Conservation (phyloP, 2,888 invertebrate species). For the Tyria jacobaeae region DNA sequence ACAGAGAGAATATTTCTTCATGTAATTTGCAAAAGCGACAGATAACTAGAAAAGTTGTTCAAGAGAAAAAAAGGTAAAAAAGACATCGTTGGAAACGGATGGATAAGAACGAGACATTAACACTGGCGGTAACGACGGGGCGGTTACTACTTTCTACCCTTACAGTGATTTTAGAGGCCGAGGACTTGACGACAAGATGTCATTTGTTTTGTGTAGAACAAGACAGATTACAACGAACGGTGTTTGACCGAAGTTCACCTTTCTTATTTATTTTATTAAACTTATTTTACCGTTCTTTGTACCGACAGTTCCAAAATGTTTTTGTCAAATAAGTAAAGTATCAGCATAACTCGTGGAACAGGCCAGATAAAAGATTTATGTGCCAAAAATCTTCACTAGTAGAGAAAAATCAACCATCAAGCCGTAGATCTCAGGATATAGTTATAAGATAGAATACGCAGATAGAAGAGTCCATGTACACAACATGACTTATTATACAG, state of each 20-base stretch:
- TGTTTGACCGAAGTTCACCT: not conserved
- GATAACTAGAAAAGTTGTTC: conserved; percentile 51
- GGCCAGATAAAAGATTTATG: no score
- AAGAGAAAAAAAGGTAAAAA: conserved; percentile 33
- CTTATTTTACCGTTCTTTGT: not conserved
- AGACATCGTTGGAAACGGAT: conserved; percentile 19
- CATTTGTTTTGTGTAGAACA: conserved; percentile 16
- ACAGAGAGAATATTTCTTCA: conserved; percentile 30
- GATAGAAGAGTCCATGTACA: no score
- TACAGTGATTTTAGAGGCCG: conserved; percentile 34
- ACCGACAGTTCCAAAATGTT: no score
- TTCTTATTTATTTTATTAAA: not conserved
- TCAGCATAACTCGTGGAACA: no score
- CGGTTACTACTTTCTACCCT: conserved; percentile 25
- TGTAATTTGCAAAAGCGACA: conserved; percentile 40
- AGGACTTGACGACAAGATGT: conserved; percentile 7
- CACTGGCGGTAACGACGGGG: conserved; percentile 20
- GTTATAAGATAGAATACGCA: no score
- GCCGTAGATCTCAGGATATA: no score
- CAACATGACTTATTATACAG: no score
- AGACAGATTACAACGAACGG: conserved; percentile 19
- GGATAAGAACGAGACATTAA: conserved; percentile 40
- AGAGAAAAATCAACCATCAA: no score
- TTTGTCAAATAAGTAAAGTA: no score
- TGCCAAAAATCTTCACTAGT: no score